Evolutionary conservation across 1,140 invertebrate species (phyloP).

Genomic region (Elymnias hypermnestra): DNA sequence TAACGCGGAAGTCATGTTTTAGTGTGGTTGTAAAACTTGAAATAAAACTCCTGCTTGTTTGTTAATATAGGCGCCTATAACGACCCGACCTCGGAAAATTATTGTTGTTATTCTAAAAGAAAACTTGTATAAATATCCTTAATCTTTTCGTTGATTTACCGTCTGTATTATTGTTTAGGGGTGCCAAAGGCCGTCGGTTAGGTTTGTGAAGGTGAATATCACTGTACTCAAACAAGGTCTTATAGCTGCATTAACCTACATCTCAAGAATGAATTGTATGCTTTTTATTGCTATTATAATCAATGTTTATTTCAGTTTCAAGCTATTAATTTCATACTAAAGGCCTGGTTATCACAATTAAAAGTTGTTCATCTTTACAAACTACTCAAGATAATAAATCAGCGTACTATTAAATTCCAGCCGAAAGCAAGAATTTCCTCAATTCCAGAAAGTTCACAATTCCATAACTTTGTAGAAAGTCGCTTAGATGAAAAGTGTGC

Average conservation of each 20-base stretch:
- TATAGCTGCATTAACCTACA: slow-evolving; percentile 35
- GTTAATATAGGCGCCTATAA: slow-evolving; percentile 19
- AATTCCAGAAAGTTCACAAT: too few relatives aligned
- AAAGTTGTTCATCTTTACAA: too few relatives aligned
- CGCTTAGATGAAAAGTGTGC: too few relatives aligned
- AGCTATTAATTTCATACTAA: not conserved
- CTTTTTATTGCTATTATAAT: slow-evolving; percentile 10
- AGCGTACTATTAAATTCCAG: too few relatives aligned
- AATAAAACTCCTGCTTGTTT: slow-evolving; percentile 21
- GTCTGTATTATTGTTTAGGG: slow-evolving; percentile 35
- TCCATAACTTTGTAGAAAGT: too few relatives aligned
- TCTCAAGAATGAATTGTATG: slow-evolving; percentile 13
- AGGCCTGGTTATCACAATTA: not conserved
- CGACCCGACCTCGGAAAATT: slow-evolving; percentile 27
- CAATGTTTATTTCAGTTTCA: slow-evolving; percentile 3
- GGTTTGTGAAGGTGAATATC: slow-evolving; percentile 43
- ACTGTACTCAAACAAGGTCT: slow-evolving; percentile 34
- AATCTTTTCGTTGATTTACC: slow-evolving; percentile 39
- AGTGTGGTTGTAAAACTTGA: slow-evolving; percentile 5
- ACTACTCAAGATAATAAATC: too few relatives aligned
- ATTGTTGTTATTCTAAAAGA: slow-evolving; percentile 29
- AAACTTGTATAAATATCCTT: slow-evolving; percentile 29
- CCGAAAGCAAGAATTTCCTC: too few relatives aligned
- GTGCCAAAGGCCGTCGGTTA: slow-evolving; percentile 36
- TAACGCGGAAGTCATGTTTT: slow-evolving; percentile 13